A percentile compares a stretch with the other conserved stretches of the same genome.
Evolutionary conservation across 1,140 invertebrate genomes (phyloP).

Genomic region (Ostrea edulis): DNA sequence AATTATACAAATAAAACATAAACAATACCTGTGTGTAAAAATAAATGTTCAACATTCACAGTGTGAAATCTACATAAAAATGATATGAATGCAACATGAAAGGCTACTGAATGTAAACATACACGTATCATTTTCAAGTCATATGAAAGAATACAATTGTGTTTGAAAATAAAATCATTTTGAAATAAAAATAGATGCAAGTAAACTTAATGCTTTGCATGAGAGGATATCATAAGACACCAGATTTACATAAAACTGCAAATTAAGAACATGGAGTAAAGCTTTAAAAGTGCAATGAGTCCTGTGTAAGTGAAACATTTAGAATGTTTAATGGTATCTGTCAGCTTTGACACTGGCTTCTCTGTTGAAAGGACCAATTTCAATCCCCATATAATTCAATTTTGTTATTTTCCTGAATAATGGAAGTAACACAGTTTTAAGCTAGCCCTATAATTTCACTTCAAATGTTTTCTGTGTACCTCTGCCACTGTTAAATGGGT

Average conservation of each 20-base stretch:
- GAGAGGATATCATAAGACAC: neutral
- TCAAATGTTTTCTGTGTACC: slow-evolving; percentile 80
- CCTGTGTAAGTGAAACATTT: neutral
- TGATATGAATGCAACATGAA: slow-evolving; percentile 14
- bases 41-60: slow-evolving; percentile 1
- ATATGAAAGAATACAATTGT: neutral
- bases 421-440: neutral
- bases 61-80: slow-evolving; percentile 27
- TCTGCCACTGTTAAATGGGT: slow-evolving; percentile 80
- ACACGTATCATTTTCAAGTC: slow-evolving; percentile 1
- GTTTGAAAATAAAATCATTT: neutral
- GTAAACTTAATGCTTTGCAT: neutral
- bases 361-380: neutral
- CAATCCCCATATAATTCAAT: neutral
- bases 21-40: slow-evolving; percentile 13
- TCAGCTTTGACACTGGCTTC: neutral
- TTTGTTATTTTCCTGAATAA: neutral
- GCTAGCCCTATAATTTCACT: slow-evolving; percentile 79
- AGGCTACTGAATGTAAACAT: slow-evolving; percentile 28
- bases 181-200: neutral
- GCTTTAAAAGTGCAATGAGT: neutral
- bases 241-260: neutral
- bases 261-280: neutral
- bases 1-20: neutral
- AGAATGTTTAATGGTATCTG: neutral